A percentile compares a stretch with the other conserved stretches of the same genome.
Conservation (phyloP, 1,140 invertebrate species). For the Pachyrhynchus sulphureomaculatus region DNA sequence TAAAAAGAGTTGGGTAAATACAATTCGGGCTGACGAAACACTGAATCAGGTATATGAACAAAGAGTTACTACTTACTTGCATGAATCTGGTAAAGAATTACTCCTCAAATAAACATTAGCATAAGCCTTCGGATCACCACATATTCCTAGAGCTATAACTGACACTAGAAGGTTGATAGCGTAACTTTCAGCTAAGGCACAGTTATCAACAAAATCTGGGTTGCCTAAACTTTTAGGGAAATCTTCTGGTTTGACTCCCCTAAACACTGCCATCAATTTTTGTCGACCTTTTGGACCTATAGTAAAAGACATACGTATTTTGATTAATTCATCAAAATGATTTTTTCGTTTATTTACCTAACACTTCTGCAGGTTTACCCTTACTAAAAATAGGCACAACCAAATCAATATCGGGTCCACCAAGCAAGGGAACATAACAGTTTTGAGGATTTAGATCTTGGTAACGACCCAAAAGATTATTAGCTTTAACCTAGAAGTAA, state of each 20-base stretch:
- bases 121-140: slow-evolving; percentile 40
- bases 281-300: neutral
- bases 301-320: neutral
- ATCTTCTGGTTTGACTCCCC: slow-evolving; percentile 23
- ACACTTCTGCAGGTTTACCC: slow-evolving; percentile 28
- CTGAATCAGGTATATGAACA: no score
- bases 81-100: slow-evolving; percentile 38
- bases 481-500: slow-evolving; percentile 38
- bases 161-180: slow-evolving; percentile 42
- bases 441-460: slow-evolving; percentile 40
- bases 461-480: slow-evolving; percentile 37
- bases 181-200: slow-evolving; percentile 35
- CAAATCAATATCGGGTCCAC: slow-evolving; percentile 46
- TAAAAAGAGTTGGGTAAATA: no score
- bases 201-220: slow-evolving; percentile 24
- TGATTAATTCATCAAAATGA: no score
- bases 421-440: slow-evolving; percentile 43
- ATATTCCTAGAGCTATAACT: slow-evolving; percentile 43
- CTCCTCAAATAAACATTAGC: slow-evolving; percentile 41
- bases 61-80: slow-evolving; percentile 41
- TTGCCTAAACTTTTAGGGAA: slow-evolving; percentile 26
- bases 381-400: slow-evolving; percentile 44
- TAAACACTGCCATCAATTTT: slow-evolving; percentile 28
- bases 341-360: no score
- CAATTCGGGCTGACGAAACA: no score